Evolutionary conservation across 2,797 vertebrate species (phyloP), one percentile per base, ranked within the genome.

Genomic region (Spondyliosoma cantharus): DNA sequence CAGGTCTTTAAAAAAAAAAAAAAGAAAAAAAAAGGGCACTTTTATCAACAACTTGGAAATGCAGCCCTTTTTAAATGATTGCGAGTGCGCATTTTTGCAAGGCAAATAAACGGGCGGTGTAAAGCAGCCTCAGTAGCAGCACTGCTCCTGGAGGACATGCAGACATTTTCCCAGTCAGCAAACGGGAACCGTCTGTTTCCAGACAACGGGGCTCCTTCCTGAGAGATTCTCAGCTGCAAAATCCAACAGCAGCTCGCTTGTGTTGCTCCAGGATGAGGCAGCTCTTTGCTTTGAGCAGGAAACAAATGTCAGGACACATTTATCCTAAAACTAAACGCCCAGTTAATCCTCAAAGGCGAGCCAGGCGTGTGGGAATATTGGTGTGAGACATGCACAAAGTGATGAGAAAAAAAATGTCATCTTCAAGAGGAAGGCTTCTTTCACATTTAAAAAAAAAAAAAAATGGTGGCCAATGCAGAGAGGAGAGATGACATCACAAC

Each of bases 191-290:
- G 54, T 91, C 83, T 90, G 90, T 91, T 92, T 90, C 86, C 86
- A 93, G 90, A 92, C 89, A 93, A 91, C 91, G 82, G 76, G 81
- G 72, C 87, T 93, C 85, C 83, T 93, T 92, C 91, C 90, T 89
- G 83, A 84, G 74, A 86, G 76, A 74, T 82, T 74, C 80, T 86
- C 83, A 71, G 82, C 86, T 59, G 46, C 63, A 81, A 3, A 77
- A 77, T 81, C 71, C 58, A 86, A 81, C 81, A 84, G 83, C 85
- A 82, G 68, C 69, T 78, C 65, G 82, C 60, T 24, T 65, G 70
- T 77, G 27, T 68, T 60, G 75, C 76, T 79, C 53, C 53, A 62
- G 76, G 54, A 87, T 42, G 67, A 87, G 56, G 29, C 65, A 48
- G 70, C 63, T 1, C 49, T 73, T 45, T 81, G 57, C 65, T 78